These are phyloP conservation scores for Bradypodion pumilum DNA, from an alignment of 2,797 vertebrate genomes.

Conservation along the genomic window DNA sequence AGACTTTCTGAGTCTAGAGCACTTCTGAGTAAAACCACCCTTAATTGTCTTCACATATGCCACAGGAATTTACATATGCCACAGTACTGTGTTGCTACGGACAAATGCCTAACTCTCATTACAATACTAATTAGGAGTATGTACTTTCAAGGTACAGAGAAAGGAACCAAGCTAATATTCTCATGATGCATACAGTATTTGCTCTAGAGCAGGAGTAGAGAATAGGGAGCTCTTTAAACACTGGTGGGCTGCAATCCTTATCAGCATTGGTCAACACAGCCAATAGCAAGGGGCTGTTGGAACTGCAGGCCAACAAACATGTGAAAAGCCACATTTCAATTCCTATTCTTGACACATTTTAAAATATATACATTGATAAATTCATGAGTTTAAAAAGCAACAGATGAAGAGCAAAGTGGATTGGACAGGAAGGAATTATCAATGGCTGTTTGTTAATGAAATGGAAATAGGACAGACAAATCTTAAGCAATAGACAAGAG, in stretches of 20 bases:
- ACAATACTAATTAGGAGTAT: not conserved
- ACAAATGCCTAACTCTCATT: slow-evolving; percentile 2
- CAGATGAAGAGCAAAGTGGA: slow-evolving; percentile 2
- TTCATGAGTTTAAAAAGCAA: slow-evolving; percentile 16
- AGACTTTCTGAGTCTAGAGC: slow-evolving; percentile 29
- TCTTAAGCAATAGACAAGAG: slow-evolving; percentile 3
- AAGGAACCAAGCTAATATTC: slow-evolving; percentile 34
- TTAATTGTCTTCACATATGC: slow-evolving; percentile 7
- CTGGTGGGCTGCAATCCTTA: not conserved
- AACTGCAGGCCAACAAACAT: not conserved
- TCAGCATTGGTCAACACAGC: not conserved
- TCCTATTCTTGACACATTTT: not conserved
- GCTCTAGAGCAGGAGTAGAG: slow-evolving; percentile 7
- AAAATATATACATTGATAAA: not conserved
- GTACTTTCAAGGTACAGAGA: not conserved
- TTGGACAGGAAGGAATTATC: not conserved
- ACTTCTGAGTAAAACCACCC: not conserved
- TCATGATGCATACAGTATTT: slow-evolving; percentile 16
- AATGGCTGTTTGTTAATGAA: slow-evolving; percentile 17
- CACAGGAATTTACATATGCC: slow-evolving; percentile 28
- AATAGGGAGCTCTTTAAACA: not conserved
- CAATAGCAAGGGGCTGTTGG: not conserved
- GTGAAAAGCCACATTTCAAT: too few relatives aligned
- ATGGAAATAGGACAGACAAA: not conserved
- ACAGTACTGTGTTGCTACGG: slow-evolving; percentile 18